Evolutionary conservation across 2,797 vertebrate species (phyloP).

Genomic region (Gambelia wislizenii): DNA sequence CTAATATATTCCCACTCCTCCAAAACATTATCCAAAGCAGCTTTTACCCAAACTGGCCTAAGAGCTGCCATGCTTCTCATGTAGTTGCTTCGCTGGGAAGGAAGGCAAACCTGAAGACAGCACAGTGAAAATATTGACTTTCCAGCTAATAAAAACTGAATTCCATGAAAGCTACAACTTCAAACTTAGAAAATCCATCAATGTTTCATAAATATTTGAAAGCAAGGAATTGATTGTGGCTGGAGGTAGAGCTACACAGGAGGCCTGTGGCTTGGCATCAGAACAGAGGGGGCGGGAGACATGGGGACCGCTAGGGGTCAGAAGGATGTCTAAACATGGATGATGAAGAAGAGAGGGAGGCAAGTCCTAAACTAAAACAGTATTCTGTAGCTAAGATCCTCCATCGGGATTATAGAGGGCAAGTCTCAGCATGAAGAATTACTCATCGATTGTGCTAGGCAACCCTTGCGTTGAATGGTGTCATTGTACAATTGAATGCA

Average conservation of each 20-base stretch:
- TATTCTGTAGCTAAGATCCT: too few species aligned
- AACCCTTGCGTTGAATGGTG: too few species aligned
- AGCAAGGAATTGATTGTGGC: conserved; percentile 61
- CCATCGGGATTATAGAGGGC: too few species aligned
- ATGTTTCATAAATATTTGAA: conserved; percentile 80
- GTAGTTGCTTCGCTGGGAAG: conserved; percentile 47
- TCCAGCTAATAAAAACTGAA: conserved; percentile 74
- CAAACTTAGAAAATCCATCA: conserved; percentile 72
- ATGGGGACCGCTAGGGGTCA: conserved; percentile 22
- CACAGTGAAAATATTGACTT: conserved; percentile 76
- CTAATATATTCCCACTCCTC: conserved; percentile 46
- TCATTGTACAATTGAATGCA: too few species aligned
- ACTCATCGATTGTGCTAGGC: too few species aligned
- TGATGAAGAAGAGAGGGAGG: neutral
- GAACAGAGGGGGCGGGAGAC: conserved; percentile 4
- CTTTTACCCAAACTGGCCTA: conserved; percentile 26
- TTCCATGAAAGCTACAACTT: conserved; percentile 77
- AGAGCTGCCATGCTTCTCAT: conserved; percentile 34
- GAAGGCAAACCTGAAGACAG: conserved; percentile 38
- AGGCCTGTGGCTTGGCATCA: conserved; percentile 29
- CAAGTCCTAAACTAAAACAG: neutral
- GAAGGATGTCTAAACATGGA: conserved; percentile 17
- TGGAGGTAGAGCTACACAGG: conserved; percentile 18
- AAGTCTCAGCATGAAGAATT: too few species aligned
- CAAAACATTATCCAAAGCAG: conserved; percentile 32